phyloP scores from a whole-genome alignment of 2,888 invertebrate genomes.

The Cecidostiba fungosa region DNA sequence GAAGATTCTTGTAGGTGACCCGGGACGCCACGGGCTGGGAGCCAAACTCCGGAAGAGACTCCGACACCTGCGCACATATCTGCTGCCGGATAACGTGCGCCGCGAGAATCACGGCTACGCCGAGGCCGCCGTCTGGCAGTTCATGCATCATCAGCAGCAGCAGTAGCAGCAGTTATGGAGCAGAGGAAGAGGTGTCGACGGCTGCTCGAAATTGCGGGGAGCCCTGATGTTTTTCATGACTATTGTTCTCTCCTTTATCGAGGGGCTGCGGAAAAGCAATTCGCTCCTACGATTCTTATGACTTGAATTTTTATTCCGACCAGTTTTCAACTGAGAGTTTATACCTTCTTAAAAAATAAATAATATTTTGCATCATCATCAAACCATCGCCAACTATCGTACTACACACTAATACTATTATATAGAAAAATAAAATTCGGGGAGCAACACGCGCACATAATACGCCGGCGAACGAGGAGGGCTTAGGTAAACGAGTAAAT shows the following conservation, averaged over 20 bases:
- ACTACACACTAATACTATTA: too few species aligned
- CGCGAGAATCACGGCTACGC: conserved; percentile 83
- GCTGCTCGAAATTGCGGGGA: neutral
- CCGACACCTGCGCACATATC: conserved; percentile 79
- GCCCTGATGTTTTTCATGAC: neutral
- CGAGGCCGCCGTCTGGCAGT: conserved; percentile 81
- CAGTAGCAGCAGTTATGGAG: neutral
- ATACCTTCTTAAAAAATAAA: too few species aligned
- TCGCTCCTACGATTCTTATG: too few species aligned
- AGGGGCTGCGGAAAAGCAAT: too few species aligned
- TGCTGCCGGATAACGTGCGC: conserved; percentile 79
- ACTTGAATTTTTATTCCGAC: too few species aligned
- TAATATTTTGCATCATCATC: too few species aligned
- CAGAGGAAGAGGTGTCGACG: neutral
- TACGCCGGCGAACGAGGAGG: neutral
- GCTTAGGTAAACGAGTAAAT: conserved; percentile 11
- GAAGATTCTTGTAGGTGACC: conserved; percentile 83
- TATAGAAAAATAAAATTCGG: too few species aligned
- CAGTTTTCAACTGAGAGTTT: too few species aligned
- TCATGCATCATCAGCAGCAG: conserved; percentile 20
- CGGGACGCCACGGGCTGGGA: conserved; percentile 83
- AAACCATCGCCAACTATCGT: too few species aligned
- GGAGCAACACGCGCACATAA: too few species aligned
- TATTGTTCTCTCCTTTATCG: too few species aligned
- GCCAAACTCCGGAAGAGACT: conserved; percentile 77